These are phyloP conservation scores for Drosophila mayaguana DNA, from an alignment of 2,888 invertebrate species.

Conservation along the genomic window DNA sequence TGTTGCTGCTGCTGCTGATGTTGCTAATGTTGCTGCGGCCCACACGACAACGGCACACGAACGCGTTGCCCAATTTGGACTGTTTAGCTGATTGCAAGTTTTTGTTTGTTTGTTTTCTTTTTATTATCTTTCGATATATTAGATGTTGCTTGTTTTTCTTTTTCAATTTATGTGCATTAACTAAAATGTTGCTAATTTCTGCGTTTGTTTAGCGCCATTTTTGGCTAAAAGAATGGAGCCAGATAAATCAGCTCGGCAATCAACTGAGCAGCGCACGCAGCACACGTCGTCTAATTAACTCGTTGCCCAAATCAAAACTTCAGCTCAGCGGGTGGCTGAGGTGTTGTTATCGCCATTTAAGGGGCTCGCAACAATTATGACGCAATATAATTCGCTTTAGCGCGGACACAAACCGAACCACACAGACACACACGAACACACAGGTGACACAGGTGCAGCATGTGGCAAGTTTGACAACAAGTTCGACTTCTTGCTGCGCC, in stretches of 20 bases:
- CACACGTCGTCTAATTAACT: conserved; percentile 72
- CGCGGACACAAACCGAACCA: conserved; percentile 11
- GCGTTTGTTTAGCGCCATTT: conserved; percentile 62
- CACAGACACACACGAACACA: background rate
- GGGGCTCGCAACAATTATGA: conserved; percentile 39
- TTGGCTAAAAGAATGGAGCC: conserved; percentile 49
- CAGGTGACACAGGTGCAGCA: conserved; percentile 55
- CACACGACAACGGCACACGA: conserved; percentile 70
- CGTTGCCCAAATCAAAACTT: conserved; percentile 45
- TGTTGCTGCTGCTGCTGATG: conserved; percentile 30
- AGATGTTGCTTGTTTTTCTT: conserved; percentile 13
- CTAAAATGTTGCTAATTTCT: conserved; percentile 76
- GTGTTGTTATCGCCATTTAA: conserved; percentile 52
- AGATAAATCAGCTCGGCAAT: conserved; percentile 46
- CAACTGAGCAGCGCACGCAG: conserved; percentile 33
- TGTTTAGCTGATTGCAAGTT: conserved; percentile 45
- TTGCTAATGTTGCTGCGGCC: conserved; percentile 33
- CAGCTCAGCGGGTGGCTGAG: conserved; percentile 6
- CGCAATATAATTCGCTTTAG: conserved; percentile 8
- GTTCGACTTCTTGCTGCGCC: conserved; percentile 71
- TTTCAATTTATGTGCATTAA: conserved; percentile 73
- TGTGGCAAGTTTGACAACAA: conserved; percentile 55
- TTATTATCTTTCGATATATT: conserved; percentile 17
- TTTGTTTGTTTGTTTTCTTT: conserved; percentile 32
- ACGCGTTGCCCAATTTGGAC: conserved; percentile 70